phyloP scores from a whole-genome alignment of 2,888 invertebrate species.

The Tineola bisselliella region DNA sequence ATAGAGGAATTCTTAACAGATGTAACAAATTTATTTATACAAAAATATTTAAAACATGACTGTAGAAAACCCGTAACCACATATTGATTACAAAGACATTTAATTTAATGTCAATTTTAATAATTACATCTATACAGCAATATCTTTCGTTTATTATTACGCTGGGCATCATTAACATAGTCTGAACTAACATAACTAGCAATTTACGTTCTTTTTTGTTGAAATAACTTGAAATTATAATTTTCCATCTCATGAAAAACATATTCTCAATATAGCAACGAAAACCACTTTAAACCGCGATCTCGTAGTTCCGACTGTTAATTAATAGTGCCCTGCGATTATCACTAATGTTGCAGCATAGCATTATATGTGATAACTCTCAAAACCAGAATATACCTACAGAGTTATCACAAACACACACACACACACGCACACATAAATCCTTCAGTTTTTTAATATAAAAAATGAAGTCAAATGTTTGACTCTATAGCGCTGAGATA shows the following conservation, averaged over 20 bases:
- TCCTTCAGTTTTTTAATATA: not conserved
- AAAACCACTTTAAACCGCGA: no score
- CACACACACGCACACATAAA: not conserved
- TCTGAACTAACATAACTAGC: no score
- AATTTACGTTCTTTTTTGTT: no score
- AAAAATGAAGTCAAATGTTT: not conserved
- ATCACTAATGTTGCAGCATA: not conserved
- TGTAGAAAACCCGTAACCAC: not conserved
- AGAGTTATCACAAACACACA: not conserved
- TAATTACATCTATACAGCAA: not conserved
- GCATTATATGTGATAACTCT: not conserved
- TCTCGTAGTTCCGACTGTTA: no score
- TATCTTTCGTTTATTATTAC: no score
- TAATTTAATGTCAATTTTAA: not conserved
- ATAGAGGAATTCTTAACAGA: not conserved
- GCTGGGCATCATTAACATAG: not conserved
- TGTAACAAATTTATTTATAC: not conserved
- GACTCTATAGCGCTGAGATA: no score
- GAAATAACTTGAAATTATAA: no score
- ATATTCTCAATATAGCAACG: no score
- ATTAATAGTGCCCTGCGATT: no score
- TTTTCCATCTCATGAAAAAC: no score
- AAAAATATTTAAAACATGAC: constrained; percentile 4
- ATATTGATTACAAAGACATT: not conserved
- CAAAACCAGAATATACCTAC: not conserved